phyloP scores from a whole-genome alignment of 2,888 invertebrate species.

The Nymphalis c-album region DNA sequence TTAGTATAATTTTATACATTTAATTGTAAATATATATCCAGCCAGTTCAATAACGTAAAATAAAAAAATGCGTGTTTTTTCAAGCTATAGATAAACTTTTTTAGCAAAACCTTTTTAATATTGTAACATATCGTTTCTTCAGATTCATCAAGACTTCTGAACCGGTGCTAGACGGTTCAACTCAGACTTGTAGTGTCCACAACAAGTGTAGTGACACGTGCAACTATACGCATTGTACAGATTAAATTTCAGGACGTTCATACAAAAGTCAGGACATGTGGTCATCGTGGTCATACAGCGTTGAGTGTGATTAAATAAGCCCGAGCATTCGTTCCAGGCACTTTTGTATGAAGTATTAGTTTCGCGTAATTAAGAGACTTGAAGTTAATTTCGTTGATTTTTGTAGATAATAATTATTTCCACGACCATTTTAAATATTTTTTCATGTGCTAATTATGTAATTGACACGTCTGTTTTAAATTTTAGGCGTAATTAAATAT shows the following conservation, averaged over 20 bases:
- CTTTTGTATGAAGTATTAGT: conserved; percentile 34
- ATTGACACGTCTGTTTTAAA: neutral
- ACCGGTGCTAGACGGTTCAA: no score
- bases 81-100: no score
- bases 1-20: neutral
- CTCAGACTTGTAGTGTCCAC: no score
- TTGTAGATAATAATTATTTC: conserved; percentile 5
- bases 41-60: no score
- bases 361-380: conserved; percentile 31
- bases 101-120: no score
- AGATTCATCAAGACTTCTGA: no score
- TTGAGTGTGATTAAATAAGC: conserved; percentile 28
- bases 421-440: neutral
- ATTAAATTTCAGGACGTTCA: neutral
- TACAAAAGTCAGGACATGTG: neutral
- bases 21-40: no score
- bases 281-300: conserved; percentile 19
- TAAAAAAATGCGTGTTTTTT: no score
- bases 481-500: no score
- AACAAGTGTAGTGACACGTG: no score
- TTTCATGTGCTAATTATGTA: neutral
- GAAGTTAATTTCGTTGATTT: neutral
- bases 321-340: conserved; percentile 33
- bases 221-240: neutral
- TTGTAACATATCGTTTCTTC: no score